Conservation (phyloP, 2,797 vertebrate species). For the Ataeniobius toweri region DNA sequence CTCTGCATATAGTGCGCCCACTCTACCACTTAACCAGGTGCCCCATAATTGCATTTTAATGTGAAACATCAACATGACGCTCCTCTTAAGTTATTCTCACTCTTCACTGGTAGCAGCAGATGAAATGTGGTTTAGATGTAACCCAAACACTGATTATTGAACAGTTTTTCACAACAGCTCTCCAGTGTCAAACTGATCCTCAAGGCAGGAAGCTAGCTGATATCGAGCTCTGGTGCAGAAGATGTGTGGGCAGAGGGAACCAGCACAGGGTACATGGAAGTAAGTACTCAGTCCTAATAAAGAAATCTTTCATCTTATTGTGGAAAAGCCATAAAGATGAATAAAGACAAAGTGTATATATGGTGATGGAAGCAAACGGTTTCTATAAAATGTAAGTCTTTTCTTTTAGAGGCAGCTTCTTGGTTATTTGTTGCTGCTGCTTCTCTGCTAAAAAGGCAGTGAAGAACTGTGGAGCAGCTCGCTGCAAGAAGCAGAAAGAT, state of each 20-base stretch:
- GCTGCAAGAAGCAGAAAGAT: conserved; percentile 10
- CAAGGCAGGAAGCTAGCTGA: conserved; percentile 48
- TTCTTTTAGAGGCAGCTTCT: neutral
- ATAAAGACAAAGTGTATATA: neutral
- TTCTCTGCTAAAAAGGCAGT: conserved; percentile 5
- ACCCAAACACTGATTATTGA: conserved; percentile 27
- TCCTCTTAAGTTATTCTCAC: neutral
- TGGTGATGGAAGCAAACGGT: neutral
- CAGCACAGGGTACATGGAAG: conserved; percentile 19
- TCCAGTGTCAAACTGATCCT: conserved; percentile 34
- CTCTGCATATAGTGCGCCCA: too few species aligned
- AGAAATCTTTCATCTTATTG: conserved; percentile 19
- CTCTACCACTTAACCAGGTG: too few species aligned
- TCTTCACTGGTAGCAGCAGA: neutral
- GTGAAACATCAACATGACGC: neutral
- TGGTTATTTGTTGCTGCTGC: conserved; percentile 12
- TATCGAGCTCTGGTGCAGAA: conserved; percentile 30
- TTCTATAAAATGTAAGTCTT: conserved; percentile 10
- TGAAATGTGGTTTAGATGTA: neutral
- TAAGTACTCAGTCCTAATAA: conserved; percentile 37
- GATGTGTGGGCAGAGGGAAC: conserved; percentile 52
- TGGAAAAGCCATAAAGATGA: conserved; percentile 10
- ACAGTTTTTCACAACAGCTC: conserved; percentile 20
- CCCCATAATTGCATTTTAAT: neutral
- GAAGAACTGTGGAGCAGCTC: conserved; percentile 40